phyloP scores from a whole-genome alignment of 2,113 vertebrate species.

The Indicator maculatus region DNA sequence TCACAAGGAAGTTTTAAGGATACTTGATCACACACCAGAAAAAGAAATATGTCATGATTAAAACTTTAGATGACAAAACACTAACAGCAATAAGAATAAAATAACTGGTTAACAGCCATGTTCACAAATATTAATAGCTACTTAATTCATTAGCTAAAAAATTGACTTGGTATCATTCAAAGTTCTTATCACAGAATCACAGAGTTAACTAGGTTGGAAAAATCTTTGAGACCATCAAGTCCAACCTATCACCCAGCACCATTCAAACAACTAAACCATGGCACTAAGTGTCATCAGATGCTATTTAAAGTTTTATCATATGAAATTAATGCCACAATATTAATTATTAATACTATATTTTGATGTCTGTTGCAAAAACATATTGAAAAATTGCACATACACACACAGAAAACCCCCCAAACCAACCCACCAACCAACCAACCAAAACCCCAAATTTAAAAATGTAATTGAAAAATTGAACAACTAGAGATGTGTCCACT shows the following conservation, averaged over 20 bases:
- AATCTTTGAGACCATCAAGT: no score
- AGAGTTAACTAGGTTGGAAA: no score
- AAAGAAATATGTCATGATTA: background rate
- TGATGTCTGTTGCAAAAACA: background rate
- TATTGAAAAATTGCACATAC: background rate
- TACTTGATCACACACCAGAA: background rate
- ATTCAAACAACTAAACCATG: no score
- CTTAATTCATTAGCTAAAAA: background rate
- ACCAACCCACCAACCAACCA: no score
- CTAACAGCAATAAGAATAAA: background rate
- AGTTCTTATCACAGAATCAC: background rate
- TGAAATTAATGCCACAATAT: background rate
- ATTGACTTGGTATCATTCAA: background rate
- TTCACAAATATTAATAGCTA: background rate
- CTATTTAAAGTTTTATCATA: background rate
- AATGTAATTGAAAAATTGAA: background rate
- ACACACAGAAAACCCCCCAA: background rate
- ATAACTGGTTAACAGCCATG: background rate
- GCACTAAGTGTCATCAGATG: background rate
- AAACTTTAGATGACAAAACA: background rate
- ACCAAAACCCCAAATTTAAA: no score
- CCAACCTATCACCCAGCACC: no score
- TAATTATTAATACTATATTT: background rate
- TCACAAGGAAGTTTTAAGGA: background rate
- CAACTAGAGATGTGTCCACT: background rate